phyloP scores from a whole-genome alignment of 2,113 vertebrate genomes.

The Eonycteris spelaea region DNA sequence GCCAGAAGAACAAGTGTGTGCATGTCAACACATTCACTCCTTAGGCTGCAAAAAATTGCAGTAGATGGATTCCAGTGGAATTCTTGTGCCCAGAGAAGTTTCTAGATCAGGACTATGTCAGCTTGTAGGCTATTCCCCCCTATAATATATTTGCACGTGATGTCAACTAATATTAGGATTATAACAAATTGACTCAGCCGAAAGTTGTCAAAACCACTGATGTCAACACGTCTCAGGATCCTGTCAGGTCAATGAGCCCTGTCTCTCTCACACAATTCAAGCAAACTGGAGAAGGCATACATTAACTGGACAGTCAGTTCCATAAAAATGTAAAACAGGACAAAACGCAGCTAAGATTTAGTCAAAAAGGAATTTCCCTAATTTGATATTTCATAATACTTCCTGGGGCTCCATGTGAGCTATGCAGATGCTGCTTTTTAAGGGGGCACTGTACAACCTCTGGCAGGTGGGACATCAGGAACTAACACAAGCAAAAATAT shows the following conservation, averaged over 20 bases:
- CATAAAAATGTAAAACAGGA: background rate
- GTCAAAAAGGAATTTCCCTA: background rate
- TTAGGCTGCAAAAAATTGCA: background rate
- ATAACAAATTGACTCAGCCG: background rate
- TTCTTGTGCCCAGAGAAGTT: constrained; percentile 38
- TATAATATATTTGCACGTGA: background rate
- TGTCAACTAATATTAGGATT: constrained; percentile 63
- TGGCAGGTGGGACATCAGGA: background rate
- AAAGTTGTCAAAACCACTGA: background rate
- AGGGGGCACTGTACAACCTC: background rate
- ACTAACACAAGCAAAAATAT: background rate
- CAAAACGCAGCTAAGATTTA: background rate
- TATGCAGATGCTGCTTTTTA: background rate
- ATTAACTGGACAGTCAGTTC: background rate
- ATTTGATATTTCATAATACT: background rate
- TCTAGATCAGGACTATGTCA: constrained; percentile 7
- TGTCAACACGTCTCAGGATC: background rate
- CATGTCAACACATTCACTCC: constrained; percentile 25
- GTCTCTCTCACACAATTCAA: background rate
- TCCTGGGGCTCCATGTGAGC: background rate
- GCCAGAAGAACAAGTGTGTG: background rate
- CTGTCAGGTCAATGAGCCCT: background rate
- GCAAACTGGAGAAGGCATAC: background rate
- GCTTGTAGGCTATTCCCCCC: background rate
- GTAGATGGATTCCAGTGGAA: background rate